These are phyloP conservation scores for Tortricodes alternella DNA, from an alignment of 2,888 invertebrate species.

Conservation along the genomic window DNA sequence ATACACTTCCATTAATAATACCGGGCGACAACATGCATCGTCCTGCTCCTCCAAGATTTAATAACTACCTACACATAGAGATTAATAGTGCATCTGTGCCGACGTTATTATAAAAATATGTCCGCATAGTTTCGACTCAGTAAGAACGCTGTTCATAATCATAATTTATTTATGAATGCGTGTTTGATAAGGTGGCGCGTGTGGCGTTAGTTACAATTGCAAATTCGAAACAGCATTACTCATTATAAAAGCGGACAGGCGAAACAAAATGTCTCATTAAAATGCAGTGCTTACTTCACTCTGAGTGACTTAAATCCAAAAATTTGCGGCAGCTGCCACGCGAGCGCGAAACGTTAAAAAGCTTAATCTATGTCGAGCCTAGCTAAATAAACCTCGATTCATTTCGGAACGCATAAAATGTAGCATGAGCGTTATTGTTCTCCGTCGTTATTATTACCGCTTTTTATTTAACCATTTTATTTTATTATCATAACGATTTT, in stretches of 20 bases:
- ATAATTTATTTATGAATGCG: slow-evolving; percentile 25
- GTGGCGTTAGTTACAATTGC: slow-evolving; percentile 33
- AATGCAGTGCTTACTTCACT: slow-evolving; percentile 64
- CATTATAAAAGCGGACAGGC: slow-evolving; percentile 57
- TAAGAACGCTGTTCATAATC: slow-evolving; percentile 6
- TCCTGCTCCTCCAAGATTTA: slow-evolving; percentile 72
- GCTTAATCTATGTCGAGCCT: slow-evolving; percentile 61
- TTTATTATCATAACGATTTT: slow-evolving; percentile 80
- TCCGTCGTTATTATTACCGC: slow-evolving; percentile 71
- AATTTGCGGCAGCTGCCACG: slow-evolving; percentile 70
- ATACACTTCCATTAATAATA: slow-evolving; percentile 82
- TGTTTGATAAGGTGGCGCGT: slow-evolving; percentile 24
- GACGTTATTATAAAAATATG: slow-evolving; percentile 69
- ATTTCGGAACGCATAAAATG: slow-evolving; percentile 64
- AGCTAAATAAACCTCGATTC: slow-evolving; percentile 75
- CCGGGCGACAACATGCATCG: slow-evolving; percentile 69
- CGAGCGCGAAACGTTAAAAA: slow-evolving; percentile 64
- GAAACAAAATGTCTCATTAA: slow-evolving; percentile 70
- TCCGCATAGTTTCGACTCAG: slow-evolving; percentile 32
- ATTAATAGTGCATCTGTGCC: slow-evolving; percentile 77
- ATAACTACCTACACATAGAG: slow-evolving; percentile 74
- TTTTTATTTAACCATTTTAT: slow-evolving; percentile 76
- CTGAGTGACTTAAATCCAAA: slow-evolving; percentile 65
- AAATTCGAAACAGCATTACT: slow-evolving; percentile 46
- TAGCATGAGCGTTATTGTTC: slow-evolving; percentile 63